A percentile compares a stretch with the other conserved stretches of the same genome.
phyloP scores from a whole-genome alignment of 2,797 vertebrate species.

The Synaphobranchus kaupii region DNA sequence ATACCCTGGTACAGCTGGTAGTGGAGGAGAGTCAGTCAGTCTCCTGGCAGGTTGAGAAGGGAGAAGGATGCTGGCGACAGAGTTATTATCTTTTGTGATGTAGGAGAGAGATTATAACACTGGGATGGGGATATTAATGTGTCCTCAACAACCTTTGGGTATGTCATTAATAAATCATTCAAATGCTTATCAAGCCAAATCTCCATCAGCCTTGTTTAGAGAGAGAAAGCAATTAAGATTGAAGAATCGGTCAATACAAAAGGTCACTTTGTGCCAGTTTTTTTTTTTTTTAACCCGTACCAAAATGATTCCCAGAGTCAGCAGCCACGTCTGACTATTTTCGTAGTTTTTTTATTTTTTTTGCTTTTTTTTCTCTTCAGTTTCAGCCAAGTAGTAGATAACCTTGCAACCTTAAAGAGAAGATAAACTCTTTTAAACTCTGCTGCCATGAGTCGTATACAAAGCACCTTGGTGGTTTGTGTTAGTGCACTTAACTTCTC shows the following conservation, averaged over 20 bases:
- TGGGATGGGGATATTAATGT: slow-evolving; percentile 20
- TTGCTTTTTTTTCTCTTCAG: background rate
- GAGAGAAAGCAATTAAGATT: slow-evolving; percentile 22
- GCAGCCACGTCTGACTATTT: background rate
- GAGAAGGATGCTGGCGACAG: background rate
- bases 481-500: background rate
- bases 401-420: background rate
- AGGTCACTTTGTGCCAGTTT: slow-evolving; percentile 10
- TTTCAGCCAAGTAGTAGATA: background rate
- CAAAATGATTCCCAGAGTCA: background rate
- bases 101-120: background rate
- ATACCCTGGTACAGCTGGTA: slow-evolving; percentile 5
- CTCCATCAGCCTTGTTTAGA: slow-evolving; percentile 16
- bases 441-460: background rate
- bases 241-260: slow-evolving; percentile 6
- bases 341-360: background rate
- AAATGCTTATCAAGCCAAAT: slow-evolving; percentile 20
- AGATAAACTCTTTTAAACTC: background rate
- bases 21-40: background rate
- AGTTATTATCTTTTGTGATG: slow-evolving; percentile 21
- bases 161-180: slow-evolving; percentile 24
- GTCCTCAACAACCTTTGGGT: slow-evolving; percentile 17
- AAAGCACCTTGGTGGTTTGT: background rate
- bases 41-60: background rate
- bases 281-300: slow-evolving; percentile 3